A percentile compares a stretch with the other conserved stretches of the same genome.
Conservation (phyloP, 2,888 invertebrate species). For the Agrilus cyanescens region DNA sequence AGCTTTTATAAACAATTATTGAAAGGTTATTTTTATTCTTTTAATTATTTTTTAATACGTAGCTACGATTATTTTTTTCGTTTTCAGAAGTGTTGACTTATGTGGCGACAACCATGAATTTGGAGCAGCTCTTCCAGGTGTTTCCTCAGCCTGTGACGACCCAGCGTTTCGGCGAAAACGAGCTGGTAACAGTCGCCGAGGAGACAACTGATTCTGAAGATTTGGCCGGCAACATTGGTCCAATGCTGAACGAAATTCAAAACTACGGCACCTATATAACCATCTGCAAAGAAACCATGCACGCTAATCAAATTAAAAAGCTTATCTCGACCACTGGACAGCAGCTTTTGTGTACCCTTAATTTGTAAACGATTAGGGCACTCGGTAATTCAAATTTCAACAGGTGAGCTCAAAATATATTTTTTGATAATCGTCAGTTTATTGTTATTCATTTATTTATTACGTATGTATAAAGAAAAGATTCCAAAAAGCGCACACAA, state of each 20-base stretch:
- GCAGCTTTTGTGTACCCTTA: slow-evolving; percentile 37
- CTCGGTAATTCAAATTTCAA: no score
- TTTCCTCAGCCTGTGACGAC: slow-evolving; percentile 29
- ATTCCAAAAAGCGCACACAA: no score
- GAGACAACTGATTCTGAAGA: slow-evolving; percentile 6
- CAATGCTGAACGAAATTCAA: slow-evolving; percentile 32
- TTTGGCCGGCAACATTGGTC: slow-evolving; percentile 19
- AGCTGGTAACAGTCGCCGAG: not conserved
- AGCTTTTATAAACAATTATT: slow-evolving; percentile 31
- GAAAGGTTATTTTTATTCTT: slow-evolving; percentile 22
- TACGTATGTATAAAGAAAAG: no score
- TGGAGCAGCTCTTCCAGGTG: slow-evolving; percentile 35
- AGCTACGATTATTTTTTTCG: no score
- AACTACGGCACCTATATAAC: slow-evolving; percentile 36
- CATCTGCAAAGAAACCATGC: slow-evolving; percentile 44
- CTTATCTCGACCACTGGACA: slow-evolving; percentile 49
- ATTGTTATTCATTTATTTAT: no score
- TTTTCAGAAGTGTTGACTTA: slow-evolving; percentile 35
- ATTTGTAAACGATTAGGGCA: slow-evolving; percentile 23
- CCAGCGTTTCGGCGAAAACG: not conserved
- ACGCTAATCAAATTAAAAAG: slow-evolving; percentile 47
- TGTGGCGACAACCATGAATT: slow-evolving; percentile 34
- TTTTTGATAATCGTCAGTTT: no score
- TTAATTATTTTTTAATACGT: slow-evolving; percentile 4
- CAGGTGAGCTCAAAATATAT: no score